These are phyloP conservation scores for Stenotaenia linearis DNA, from an alignment of 2,888 invertebrate genomes.

Conservation along the genomic window DNA sequence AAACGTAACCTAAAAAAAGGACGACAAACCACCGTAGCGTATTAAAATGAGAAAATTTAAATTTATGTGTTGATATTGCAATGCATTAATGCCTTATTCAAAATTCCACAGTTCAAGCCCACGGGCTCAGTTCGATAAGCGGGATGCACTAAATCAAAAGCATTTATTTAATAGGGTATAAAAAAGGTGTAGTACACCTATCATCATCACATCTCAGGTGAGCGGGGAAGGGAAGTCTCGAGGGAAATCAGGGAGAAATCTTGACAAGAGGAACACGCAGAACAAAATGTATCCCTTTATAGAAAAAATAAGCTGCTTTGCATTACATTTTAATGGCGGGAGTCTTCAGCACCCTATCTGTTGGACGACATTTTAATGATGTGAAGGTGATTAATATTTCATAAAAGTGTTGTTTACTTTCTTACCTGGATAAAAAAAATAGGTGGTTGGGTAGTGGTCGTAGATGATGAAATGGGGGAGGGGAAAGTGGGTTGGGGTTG, in stretches of 20 bases:
- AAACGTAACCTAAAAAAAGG: not conserved
- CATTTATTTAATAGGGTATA: slow-evolving; percentile 12
- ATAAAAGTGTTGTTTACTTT: slow-evolving; percentile 2
- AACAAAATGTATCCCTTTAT: not conserved
- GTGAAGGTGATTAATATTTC: slow-evolving; percentile 10
- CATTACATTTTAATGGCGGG: not conserved
- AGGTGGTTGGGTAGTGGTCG: not conserved
- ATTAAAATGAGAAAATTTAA: not conserved
- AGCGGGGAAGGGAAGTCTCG: not conserved
- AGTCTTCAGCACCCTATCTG: slow-evolving; percentile 12
- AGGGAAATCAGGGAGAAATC: slow-evolving; percentile 17
- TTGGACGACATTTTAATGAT: not conserved
- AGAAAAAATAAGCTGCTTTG: not conserved
- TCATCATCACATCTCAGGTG: slow-evolving; percentile 23
- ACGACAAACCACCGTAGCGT: not conserved
- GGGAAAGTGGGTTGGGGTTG: not conserved
- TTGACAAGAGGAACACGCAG: slow-evolving; percentile 5
- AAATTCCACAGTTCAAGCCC: not conserved
- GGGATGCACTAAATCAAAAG: slow-evolving; percentile 1
- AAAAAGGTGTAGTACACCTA: slow-evolving; percentile 16
- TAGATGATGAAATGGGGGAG: not conserved
- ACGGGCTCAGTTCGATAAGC: not conserved
- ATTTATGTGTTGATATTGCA: not conserved
- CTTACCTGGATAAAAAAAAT: slow-evolving; percentile 2
- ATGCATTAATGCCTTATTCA: not conserved